These are phyloP conservation scores for Otolemur garnettii DNA, from an alignment of 2,113 vertebrate species.

Conservation along the genomic window DNA sequence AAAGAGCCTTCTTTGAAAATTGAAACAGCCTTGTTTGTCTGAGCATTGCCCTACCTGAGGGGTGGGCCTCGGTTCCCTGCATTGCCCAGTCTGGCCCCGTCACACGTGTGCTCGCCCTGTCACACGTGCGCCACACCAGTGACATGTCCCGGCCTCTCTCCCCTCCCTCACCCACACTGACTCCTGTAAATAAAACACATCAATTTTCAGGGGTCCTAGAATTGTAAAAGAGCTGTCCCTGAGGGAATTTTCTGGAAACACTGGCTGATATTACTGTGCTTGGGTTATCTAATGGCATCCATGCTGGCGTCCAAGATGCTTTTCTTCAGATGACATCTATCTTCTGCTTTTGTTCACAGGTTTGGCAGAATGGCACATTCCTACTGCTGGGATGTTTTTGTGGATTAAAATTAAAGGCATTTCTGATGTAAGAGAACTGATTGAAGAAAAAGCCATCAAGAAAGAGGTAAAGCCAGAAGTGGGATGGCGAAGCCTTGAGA, in stretches of 20 bases:
- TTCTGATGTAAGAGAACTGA: conserved; percentile 91
- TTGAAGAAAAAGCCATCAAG: conserved; percentile 94
- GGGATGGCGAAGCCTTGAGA: not conserved
- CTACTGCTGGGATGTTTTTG: conserved; percentile 96
- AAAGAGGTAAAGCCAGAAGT: conserved; percentile 90
- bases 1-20: not conserved
- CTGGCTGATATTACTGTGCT: not conserved
- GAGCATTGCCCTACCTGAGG: no score
- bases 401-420: conserved; percentile 96
- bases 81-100: no score
- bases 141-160: not conserved
- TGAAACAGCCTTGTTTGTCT: not conserved
- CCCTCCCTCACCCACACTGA: not conserved
- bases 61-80: not conserved
- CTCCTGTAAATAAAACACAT: conserved; percentile 30
- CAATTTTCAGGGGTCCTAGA: not conserved
- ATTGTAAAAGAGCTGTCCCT: not conserved
- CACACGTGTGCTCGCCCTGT: not conserved
- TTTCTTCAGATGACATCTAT: not conserved
- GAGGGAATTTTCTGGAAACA: not conserved
- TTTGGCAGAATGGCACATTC: conserved; percentile 95
- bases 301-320: not conserved
- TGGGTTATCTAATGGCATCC: not conserved
- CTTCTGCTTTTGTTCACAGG: conserved; percentile 83
- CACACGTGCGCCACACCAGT: not conserved